phyloP scores from a whole-genome alignment of 1,140 invertebrate genomes.

The Battus philenor region DNA sequence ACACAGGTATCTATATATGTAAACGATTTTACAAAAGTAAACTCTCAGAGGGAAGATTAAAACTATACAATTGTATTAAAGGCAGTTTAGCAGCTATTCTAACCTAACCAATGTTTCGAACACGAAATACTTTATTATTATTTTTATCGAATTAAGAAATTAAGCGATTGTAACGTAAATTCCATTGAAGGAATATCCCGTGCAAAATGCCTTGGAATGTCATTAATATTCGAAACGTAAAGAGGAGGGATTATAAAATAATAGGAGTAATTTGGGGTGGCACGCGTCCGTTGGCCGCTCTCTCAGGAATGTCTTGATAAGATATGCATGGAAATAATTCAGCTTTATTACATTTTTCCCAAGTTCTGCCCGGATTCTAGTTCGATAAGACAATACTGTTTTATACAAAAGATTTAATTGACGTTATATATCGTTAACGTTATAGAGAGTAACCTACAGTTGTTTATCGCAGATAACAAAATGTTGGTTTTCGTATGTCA shows the following conservation, averaged over 20 bases:
- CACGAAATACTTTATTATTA: no score
- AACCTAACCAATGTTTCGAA: no score
- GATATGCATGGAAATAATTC: constrained; percentile 71
- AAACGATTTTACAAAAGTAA: no score
- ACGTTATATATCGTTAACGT: no score
- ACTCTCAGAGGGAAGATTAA: no score
- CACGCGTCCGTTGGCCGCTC: constrained; percentile 42
- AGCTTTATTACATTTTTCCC: constrained; percentile 69
- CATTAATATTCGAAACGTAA: constrained; percentile 74
- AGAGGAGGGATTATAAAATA: constrained; percentile 73
- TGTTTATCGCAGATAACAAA: no score
- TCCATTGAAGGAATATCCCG: constrained; percentile 48
- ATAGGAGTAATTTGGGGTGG: constrained; percentile 72
- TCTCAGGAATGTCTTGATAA: constrained; percentile 59
- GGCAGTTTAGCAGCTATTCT: no score
- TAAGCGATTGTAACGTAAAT: constrained; percentile 55
- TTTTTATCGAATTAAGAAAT: constrained; percentile 41
- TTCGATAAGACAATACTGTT: constrained; percentile 4
- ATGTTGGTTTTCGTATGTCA: no score
- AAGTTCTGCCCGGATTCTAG: constrained; percentile 17
- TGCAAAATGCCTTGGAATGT: constrained; percentile 61
- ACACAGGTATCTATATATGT: no score
- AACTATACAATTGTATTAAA: no score
- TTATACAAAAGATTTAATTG: neutral
- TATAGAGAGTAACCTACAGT: no score